Evolutionary conservation across 2,113 vertebrate species (phyloP).

Genomic region (Anseranas semipalmata): DNA sequence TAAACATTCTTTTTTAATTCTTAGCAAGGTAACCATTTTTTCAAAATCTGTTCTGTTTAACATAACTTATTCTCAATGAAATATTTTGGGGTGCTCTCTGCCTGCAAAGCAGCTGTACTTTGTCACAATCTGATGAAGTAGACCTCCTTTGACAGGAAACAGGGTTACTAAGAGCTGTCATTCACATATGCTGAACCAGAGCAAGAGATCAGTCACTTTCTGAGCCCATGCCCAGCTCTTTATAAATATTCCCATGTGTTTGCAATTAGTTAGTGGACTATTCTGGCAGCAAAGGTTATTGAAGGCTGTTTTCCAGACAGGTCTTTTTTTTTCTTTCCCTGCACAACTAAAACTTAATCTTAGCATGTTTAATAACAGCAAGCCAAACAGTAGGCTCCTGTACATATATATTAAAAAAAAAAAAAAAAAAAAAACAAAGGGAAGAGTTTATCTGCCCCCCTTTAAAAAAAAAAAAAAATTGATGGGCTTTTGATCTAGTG

Average conservation of each 20-base stretch:
- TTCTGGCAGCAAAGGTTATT: constrained; percentile 49
- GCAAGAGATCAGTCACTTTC: constrained; percentile 40
- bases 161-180: constrained; percentile 42
- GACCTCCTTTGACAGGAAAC: constrained; percentile 47
- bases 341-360: background rate
- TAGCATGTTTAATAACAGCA: constrained; percentile 32
- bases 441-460: background rate
- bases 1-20: background rate
- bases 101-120: constrained; percentile 35
- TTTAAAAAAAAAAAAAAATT: background rate
- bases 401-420: background rate
- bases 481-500: background rate
- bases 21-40: background rate
- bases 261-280: constrained; percentile 60
- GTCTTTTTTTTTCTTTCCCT: background rate
- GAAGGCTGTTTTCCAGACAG: constrained; percentile 43
- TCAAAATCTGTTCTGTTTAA: background rate
- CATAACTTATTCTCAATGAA: background rate
- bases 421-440: background rate
- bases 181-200: constrained; percentile 35
- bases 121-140: constrained; percentile 37
- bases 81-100: background rate
- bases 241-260: constrained; percentile 70
- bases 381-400: constrained; percentile 24
- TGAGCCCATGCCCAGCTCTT: constrained; percentile 8